Evolutionary conservation across 2,797 vertebrate genomes (phyloP), one percentile per base, ranked within the genome.

Genomic region (Crypturellus tataupa): DNA sequence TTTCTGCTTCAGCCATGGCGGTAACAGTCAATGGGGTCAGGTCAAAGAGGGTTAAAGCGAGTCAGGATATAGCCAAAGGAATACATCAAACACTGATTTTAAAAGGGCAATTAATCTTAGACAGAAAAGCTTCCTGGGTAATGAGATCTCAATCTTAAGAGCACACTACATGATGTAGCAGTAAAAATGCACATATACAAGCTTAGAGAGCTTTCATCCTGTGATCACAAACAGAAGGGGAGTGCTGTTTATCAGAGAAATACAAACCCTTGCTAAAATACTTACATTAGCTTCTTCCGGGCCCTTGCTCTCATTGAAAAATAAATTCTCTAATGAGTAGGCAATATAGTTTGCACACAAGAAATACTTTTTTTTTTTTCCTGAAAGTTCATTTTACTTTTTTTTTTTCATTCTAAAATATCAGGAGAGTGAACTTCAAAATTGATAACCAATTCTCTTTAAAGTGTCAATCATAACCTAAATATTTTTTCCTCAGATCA

Each of bases 1-100:
- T 97, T 97, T 91, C 90, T 97, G 96, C 95, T 96, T 95, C 92
- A 94, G 97, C 95, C 95, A 91, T 29, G 62, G 97, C 78, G 7
- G 96, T 97, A 97, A 98, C 80, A 98, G 96, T 95, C 97, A 95
- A 95, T 70, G 96, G 97, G 98, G 98, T 98, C 97, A 98, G 98
- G 98, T 98, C 98, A 98, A 97, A 98, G 95, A 97, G 97, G 98
- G 97, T 97, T 98, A 98, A 97, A 98, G 96, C 71, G 81, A 97
- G 97, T 96, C 97, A 98, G 97, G 97, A 98, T 98, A 97, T 96
- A 96, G 98, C 97, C 97, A 97, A 94, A 97, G 95, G 94, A 98
- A 97, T 97, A 98, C 97, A 98, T 98, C 98, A 98, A 98, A 98
- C 96, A 94, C 96, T 96, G 96, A 98, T 97, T 98, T 98, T 98